Percentiles rank a stretch among this genome's conserved stretches.
Conservation (phyloP, 2,797 vertebrate species). For the Pelochelys cantorii region DNA sequence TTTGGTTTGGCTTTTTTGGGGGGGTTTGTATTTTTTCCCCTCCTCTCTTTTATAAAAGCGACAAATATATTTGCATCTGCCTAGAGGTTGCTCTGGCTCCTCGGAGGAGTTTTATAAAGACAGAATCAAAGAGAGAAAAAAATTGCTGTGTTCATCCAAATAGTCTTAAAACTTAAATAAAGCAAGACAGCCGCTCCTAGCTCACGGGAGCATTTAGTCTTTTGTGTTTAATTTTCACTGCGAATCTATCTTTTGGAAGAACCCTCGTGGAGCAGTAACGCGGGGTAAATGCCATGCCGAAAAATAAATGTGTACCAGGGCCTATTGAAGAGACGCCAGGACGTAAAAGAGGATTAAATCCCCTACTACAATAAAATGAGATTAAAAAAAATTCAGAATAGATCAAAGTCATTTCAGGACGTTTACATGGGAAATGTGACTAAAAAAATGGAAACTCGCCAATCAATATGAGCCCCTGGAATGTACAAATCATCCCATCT, state of each 20-base stretch:
- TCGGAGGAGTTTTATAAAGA: conserved; percentile 44
- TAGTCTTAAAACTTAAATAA: conserved; percentile 66
- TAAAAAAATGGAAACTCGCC: conserved; percentile 19
- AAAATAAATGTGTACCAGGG: conserved; percentile 59
- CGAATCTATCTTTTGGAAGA: conserved; percentile 61
- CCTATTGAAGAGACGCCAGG: conserved; percentile 47
- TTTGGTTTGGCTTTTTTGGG: conserved; percentile 38
- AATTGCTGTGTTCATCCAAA: conserved; percentile 38
- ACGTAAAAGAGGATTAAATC: conserved; percentile 72
- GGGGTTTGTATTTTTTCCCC: too few relatives aligned
- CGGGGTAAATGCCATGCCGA: conserved; percentile 46
- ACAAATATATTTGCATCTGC: conserved; percentile 40
- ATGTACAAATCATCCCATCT: background rate
- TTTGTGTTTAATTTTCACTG: conserved; percentile 69
- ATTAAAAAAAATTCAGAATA: conserved; percentile 62
- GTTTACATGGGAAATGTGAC: conserved; percentile 50
- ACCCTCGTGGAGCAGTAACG: conserved; percentile 11
- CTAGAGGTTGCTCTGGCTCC: conserved; percentile 42
- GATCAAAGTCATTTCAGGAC: conserved; percentile 69
- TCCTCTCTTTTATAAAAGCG: conserved; percentile 32
- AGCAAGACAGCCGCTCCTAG: conserved; percentile 25
- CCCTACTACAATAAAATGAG: conserved; percentile 50
- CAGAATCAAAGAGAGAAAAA: background rate
- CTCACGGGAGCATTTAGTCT: conserved; percentile 47
- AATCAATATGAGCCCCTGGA: background rate